Conservation (phyloP, 30 jellyfish, hydroid and myxozoan species). For the Turritopsis dohrnii region DNA sequence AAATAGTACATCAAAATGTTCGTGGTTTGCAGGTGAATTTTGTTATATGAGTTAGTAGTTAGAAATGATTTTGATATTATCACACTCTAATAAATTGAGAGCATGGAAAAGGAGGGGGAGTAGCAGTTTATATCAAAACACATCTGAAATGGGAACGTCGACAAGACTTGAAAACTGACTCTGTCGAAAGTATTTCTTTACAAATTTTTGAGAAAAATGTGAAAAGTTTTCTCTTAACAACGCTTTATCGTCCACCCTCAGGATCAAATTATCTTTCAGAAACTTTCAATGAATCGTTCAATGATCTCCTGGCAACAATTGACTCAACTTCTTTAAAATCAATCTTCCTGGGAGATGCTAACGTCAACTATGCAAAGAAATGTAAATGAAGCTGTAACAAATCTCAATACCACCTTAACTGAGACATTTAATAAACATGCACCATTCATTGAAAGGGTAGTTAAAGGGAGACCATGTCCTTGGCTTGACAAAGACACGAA, state of each 20-base stretch:
- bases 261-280: neutral
- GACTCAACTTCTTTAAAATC: neutral
- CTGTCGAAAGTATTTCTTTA: no score
- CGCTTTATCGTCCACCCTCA: neutral
- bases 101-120: no score
- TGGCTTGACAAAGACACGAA: conserved; percentile 3
- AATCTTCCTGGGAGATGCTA: no score
- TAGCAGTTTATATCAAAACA: no score
- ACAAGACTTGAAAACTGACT: no score
- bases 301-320: conserved; percentile 7
- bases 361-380: neutral
- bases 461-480: neutral
- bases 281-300: conserved; percentile 9
- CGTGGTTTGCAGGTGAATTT: neutral
- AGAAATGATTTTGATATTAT: neutral
- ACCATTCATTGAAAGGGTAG: neutral
- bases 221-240: neutral
- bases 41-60: neutral
- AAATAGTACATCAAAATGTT: neutral
- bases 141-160: no score
- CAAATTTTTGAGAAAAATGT: neutral
- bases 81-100: no score
- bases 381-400: conserved; percentile 5
- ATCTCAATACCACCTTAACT: conserved; percentile 1
- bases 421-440: conserved; percentile 2